Evolutionary conservation across 2,888 invertebrate species (phyloP).

Genomic region (Troides aeacus): DNA sequence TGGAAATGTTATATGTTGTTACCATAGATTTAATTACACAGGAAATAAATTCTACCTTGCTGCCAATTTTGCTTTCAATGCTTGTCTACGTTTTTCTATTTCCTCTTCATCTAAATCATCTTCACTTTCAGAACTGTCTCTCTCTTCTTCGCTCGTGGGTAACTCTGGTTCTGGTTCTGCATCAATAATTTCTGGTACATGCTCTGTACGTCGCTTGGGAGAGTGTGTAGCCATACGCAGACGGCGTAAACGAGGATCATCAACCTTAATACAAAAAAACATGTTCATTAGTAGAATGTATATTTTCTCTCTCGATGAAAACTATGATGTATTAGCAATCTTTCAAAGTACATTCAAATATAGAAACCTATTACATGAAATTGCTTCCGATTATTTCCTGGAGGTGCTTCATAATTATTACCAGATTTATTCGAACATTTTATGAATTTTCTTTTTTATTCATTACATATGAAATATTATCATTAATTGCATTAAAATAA

Average conservation of each 20-base stretch:
- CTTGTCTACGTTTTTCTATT: constrained; percentile 88
- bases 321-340: no score
- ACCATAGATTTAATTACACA: background rate
- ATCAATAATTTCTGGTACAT: constrained; percentile 73
- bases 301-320: no score
- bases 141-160: constrained; percentile 68
- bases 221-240: constrained; percentile 75
- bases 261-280: constrained; percentile 64
- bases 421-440: no score
- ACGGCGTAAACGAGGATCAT: constrained; percentile 90
- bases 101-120: constrained; percentile 92
- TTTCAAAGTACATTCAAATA: no score
- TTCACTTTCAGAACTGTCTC: constrained; percentile 84
- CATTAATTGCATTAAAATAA: no score
- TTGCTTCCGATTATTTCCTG: no score
- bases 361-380: no score
- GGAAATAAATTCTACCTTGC: constrained; percentile 52
- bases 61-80: constrained; percentile 69
- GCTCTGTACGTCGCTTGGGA: constrained; percentile 80
- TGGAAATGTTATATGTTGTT: background rate
- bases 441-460: no score
- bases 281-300: background rate
- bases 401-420: no score
- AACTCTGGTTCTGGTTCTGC: constrained; percentile 68
- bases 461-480: no score